Evolutionary conservation across 2,888 invertebrate genomes (phyloP).

Genomic region (Chironomus tentans): DNA sequence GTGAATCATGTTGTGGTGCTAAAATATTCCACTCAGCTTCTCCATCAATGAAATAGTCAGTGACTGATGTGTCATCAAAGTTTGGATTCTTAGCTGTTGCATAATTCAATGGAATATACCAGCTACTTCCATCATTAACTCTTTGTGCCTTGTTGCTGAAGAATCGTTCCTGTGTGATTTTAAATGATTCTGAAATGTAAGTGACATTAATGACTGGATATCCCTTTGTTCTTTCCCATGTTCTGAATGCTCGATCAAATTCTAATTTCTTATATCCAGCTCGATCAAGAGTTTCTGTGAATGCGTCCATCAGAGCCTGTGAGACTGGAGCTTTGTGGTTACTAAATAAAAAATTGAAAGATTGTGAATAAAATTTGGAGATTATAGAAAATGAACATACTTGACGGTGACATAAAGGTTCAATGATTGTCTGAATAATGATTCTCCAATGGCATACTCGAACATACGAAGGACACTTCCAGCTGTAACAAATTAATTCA

Average conservation of each 20-base stretch:
- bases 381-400: conserved; percentile 6
- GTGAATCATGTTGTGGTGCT: not conserved
- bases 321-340: not conserved
- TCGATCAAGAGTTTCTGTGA: not conserved
- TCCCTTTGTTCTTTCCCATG: not conserved
- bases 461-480: conserved; percentile 12
- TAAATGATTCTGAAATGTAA: not conserved
- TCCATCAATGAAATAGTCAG: not conserved
- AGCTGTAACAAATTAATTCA: not conserved
- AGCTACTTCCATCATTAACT: not conserved
- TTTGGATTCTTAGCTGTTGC: not conserved
- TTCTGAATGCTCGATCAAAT: not conserved
- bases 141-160: not conserved
- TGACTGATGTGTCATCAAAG: not conserved
- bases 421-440: not conserved
- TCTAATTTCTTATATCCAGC: not conserved
- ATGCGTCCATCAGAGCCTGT: not conserved
- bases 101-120: conserved; percentile 19
- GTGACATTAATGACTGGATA: not conserved
- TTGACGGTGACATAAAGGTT: not conserved
- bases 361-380: not conserved
- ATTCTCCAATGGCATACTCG: conserved; percentile 5
- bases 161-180: not conserved
- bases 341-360: not conserved
- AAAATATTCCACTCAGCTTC: not conserved